These are phyloP conservation scores for Strix occidentalis DNA, from an alignment of 2,797 vertebrate species.

Conservation along the genomic window DNA sequence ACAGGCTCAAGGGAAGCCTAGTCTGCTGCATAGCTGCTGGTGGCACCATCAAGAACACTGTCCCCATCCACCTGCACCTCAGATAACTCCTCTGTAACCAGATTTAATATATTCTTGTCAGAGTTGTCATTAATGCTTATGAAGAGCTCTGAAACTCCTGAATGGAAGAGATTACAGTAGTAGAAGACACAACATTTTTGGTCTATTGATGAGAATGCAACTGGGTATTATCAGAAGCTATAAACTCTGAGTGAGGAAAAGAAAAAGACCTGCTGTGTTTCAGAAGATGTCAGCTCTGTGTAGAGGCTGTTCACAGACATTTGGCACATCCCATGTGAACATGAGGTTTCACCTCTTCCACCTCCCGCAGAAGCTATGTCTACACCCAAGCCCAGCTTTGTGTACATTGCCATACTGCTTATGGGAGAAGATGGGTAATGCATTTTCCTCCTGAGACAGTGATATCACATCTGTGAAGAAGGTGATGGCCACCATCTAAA, in stretches of 20 bases:
- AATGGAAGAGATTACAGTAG: not conserved
- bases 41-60: not conserved
- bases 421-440: not conserved
- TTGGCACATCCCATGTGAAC: not conserved
- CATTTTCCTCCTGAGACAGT: fast-evolving
- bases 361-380: not conserved
- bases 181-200: not conserved
- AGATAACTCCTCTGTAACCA: not conserved
- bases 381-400: not conserved
- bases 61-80: not conserved
- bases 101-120: not conserved
- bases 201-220: not conserved
- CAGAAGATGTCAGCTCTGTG: not conserved
- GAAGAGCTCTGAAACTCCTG: not conserved
- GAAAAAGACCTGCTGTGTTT: not conserved
- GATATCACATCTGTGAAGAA: not conserved
- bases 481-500: not conserved
- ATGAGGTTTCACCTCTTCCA: not conserved
- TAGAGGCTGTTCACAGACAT: not conserved
- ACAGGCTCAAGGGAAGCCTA: not conserved
- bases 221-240: not conserved
- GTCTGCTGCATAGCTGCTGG: not conserved
- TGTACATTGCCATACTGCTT: not conserved
- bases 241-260: not conserved
- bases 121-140: not conserved